These are phyloP conservation scores for Frieseomelitta varia DNA, from an alignment of 1,140 invertebrate species.

Conservation along the genomic window DNA sequence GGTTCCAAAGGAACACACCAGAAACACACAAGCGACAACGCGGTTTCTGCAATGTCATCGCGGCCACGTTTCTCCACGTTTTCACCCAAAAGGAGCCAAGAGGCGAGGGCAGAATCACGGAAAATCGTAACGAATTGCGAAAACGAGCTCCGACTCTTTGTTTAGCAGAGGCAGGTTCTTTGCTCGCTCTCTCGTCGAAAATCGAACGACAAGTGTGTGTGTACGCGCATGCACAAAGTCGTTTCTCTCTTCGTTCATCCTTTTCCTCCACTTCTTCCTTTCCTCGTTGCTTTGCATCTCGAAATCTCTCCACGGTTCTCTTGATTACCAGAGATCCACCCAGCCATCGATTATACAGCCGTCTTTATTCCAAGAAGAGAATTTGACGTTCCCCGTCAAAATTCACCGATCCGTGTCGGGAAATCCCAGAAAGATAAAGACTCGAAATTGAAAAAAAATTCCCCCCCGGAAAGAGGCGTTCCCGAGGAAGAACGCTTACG, in stretches of 20 bases:
- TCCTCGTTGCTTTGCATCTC: neutral
- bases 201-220: neutral
- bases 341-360: neutral
- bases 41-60: neutral
- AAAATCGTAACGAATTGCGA: neutral
- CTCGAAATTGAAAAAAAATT: no score
- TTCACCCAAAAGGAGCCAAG: no score
- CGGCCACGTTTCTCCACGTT: neutral
- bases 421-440: no score
- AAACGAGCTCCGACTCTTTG: neutral
- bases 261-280: neutral
- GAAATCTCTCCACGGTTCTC: neutral
- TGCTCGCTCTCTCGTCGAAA: neutral
- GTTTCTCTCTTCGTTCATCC: neutral
- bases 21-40: neutral
- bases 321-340: neutral
- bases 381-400: no score
- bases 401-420: no score
- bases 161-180: slow-evolving; percentile 3
- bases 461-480: no score
- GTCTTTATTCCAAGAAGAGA: neutral
- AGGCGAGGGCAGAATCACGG: no score
- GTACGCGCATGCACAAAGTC: no score
- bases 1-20: neutral
- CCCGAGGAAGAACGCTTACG: neutral